A percentile compares a stretch with the other conserved stretches of the same genome.
These are phyloP conservation scores for Vidua chalybeata DNA, from an alignment of 2,113 vertebrate genomes.

Conservation along the genomic window DNA sequence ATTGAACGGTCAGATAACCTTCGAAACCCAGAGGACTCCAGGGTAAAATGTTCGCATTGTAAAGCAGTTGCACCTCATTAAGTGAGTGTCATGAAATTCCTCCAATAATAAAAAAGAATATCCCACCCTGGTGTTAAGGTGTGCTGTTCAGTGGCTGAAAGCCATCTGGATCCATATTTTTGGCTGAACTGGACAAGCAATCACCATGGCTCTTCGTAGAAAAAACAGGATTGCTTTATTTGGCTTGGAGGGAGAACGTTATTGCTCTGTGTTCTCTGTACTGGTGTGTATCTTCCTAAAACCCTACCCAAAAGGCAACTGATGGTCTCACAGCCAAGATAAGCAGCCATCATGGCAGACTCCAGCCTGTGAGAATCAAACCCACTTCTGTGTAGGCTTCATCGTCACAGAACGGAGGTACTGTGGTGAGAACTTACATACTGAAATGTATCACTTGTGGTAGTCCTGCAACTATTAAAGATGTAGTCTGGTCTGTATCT, in stretches of 20 bases:
- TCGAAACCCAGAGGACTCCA: not conserved
- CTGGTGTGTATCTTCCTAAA: not conserved
- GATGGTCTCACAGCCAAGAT: not conserved
- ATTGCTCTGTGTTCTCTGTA: not conserved
- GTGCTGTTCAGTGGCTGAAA: not conserved
- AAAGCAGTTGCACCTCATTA: not conserved
- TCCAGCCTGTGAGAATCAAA: not conserved
- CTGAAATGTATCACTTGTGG: not conserved
- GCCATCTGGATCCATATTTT: not conserved
- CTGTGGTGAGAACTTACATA: not conserved
- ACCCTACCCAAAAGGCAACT: not conserved
- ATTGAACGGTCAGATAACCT: not conserved
- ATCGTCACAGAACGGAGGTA: not conserved
- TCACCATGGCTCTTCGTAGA: not conserved
- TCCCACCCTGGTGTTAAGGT: not conserved
- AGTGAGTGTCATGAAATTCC: not conserved
- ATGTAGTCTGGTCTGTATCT: not conserved
- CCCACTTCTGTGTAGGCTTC: not conserved
- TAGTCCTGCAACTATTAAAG: not conserved
- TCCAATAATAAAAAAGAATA: not conserved
- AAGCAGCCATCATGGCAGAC: not conserved
- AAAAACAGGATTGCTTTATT: not conserved
- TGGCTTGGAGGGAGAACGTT: not conserved
- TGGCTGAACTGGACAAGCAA: not conserved
- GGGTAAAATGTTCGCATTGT: not conserved